Percentiles rank a stretch among this genome's conserved stretches.
Conservation (phyloP, 2,797 vertebrate species). For the Gorsachius magnificus region DNA sequence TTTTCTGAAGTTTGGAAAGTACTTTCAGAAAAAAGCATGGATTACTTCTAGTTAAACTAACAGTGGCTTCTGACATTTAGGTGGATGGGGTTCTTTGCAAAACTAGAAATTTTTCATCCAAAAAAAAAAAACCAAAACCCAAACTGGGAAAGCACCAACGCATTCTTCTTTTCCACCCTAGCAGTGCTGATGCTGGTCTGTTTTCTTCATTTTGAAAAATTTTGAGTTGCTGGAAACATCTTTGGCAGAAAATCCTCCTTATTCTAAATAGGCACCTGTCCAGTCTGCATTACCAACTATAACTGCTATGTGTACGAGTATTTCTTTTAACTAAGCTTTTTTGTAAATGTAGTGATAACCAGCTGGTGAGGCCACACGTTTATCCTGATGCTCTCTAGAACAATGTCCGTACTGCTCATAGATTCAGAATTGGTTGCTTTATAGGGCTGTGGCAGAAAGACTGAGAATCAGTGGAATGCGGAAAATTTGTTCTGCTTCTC, state of each 20-base stretch:
- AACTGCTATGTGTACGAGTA: background rate
- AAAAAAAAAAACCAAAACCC: background rate
- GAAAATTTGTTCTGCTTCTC: background rate
- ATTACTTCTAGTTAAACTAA: background rate
- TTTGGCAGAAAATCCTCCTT: background rate
- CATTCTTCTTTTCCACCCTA: background rate
- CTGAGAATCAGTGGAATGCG: background rate
- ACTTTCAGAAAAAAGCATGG: background rate
- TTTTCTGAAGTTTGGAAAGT: background rate
- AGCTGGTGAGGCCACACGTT: background rate
- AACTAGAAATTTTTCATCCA: background rate
- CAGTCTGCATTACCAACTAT: background rate
- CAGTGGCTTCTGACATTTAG: background rate
- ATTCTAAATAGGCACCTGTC: accelerated
- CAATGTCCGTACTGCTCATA: accelerated
- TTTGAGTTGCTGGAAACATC: background rate
- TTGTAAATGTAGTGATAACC: background rate
- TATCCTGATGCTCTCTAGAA: background rate
- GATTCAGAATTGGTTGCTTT: background rate
- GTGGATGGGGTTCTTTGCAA: background rate
- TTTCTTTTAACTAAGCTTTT: background rate
- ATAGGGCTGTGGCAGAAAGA: background rate
- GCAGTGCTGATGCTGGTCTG: background rate
- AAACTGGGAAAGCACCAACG: background rate
- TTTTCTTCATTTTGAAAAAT: background rate